Evolutionary conservation across 2,888 invertebrate genomes (phyloP).

Genomic region (Tinea semifulvella): DNA sequence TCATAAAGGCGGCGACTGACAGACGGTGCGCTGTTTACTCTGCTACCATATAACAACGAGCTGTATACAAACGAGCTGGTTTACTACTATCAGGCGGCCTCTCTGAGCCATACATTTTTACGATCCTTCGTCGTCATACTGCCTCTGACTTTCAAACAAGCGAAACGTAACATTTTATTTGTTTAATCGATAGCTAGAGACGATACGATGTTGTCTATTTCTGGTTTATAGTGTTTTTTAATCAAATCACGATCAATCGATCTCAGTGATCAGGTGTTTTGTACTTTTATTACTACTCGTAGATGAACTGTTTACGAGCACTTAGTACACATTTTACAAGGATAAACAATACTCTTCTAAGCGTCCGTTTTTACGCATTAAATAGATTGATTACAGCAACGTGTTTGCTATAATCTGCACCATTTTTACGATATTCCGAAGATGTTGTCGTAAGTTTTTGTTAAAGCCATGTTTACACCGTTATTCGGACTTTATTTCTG

Average conservation of each 20-base stretch:
- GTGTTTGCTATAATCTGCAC: slow-evolving; percentile 1
- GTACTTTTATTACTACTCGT: slow-evolving; percentile 52
- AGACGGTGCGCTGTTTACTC: slow-evolving; percentile 50
- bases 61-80: slow-evolving; percentile 59
- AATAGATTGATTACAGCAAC: not conserved
- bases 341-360: slow-evolving; percentile 2
- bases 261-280: slow-evolving; percentile 49
- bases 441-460: slow-evolving; percentile 28
- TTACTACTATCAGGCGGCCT: slow-evolving; percentile 61
- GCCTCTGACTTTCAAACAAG: slow-evolving; percentile 59
- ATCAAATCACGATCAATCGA: slow-evolving; percentile 47
- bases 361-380: slow-evolving; percentile 2
- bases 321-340: slow-evolving; percentile 39
- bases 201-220: slow-evolving; percentile 54
- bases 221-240: slow-evolving; percentile 48
- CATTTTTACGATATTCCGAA: slow-evolving; percentile 5
- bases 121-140: slow-evolving; percentile 54
- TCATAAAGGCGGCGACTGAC: slow-evolving; percentile 62
- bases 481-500: slow-evolving; percentile 32
- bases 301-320: slow-evolving; percentile 58
- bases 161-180: slow-evolving; percentile 59
- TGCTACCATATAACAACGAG: slow-evolving; percentile 44
- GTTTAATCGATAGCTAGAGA: slow-evolving; percentile 62
- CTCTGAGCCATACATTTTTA: slow-evolving; percentile 64
- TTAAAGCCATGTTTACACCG: slow-evolving; percentile 40